Percentiles rank a stretch among this genome's conserved stretches.
Conservation (phyloP, 2,113 vertebrate species). For the Eptesicus fuscus region DNA sequence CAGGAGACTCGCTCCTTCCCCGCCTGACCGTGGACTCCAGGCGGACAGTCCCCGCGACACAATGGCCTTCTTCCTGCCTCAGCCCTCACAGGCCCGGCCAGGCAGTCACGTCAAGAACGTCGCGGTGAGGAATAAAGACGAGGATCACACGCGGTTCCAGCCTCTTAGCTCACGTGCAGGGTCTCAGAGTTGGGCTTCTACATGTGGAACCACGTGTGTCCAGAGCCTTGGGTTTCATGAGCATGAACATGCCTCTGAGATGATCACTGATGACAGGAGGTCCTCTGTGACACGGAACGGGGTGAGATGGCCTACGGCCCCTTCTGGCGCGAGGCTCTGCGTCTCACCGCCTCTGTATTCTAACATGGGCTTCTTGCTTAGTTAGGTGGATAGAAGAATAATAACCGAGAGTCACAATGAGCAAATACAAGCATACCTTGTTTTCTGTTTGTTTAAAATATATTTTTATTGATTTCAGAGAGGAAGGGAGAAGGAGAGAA, state of each 20-base stretch:
- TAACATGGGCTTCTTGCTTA: background rate
- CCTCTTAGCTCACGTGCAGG: background rate
- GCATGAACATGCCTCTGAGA: background rate
- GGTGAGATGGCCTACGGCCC: background rate
- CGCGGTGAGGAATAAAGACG: background rate
- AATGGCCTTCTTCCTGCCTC: background rate
- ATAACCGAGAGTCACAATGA: background rate
- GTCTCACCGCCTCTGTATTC: background rate
- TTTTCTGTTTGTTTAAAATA: too few species aligned
- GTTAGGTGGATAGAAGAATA: background rate
- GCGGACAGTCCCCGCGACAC: background rate
- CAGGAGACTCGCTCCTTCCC: background rate
- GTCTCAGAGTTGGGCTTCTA: background rate
- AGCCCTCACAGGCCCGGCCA: background rate
- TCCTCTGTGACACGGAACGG: background rate
- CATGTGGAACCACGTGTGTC: background rate
- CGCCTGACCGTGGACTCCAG: background rate
- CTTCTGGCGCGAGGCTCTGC: background rate
- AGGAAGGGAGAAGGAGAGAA: too few species aligned
- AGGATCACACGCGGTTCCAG: background rate
- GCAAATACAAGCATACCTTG: background rate
- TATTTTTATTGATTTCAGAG: too few species aligned
- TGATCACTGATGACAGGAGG: background rate
- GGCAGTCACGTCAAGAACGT: background rate
- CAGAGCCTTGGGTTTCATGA: background rate